Evolutionary conservation across 2,113 vertebrate genomes (phyloP).

Genomic region (Ceyx melanurus): DNA sequence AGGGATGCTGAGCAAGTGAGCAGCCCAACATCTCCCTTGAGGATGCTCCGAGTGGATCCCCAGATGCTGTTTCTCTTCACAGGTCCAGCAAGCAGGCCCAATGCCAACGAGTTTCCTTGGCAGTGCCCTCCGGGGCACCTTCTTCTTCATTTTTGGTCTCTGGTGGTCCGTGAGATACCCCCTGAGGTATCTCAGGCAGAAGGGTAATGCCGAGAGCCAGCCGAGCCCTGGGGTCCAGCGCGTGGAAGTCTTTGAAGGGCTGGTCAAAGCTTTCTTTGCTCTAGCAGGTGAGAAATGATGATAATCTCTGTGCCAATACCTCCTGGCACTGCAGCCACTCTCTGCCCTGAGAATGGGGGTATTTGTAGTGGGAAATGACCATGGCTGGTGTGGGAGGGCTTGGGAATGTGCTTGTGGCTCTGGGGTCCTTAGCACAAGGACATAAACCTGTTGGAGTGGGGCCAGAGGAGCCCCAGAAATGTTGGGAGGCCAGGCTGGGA

Average conservation of each 20-base stretch:
- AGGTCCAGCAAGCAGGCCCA: neutral
- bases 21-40: neutral
- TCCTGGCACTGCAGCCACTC: neutral
- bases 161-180: conserved; percentile 87
- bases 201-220: neutral
- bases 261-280: conserved; percentile 75
- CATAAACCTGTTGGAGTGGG: neutral
- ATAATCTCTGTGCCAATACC: neutral
- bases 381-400: neutral
- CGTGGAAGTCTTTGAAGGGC: conserved; percentile 81
- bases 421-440: neutral
- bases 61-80: neutral
- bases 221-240: conserved; percentile 44
- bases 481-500: neutral
- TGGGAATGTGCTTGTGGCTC: too few species aligned
- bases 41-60: accelerated
- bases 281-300: conserved; percentile 81
- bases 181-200: conserved; percentile 76
- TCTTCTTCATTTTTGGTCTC: conserved; percentile 86
- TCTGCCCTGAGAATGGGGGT: accelerated
- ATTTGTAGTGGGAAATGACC: neutral
- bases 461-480: neutral
- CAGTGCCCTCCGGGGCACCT: conserved; percentile 89
- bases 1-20: neutral
- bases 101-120: conserved; percentile 88